Evolutionary conservation across 2,888 invertebrate species (phyloP).

Genomic region (Teleiodes luculella): DNA sequence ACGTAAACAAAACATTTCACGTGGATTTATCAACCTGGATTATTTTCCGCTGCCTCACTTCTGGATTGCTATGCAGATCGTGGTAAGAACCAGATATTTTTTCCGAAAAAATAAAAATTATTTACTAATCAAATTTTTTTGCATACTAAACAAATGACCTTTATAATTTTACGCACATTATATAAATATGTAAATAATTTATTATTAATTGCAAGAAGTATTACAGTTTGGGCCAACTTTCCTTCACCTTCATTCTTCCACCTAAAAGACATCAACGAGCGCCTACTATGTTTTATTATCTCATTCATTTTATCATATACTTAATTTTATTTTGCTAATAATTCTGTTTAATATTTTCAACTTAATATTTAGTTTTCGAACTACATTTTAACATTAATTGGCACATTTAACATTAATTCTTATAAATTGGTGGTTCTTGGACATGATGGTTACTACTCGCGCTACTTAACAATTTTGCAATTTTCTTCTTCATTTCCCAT

Average conservation of each 20-base stretch:
- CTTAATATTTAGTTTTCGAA: too few species aligned
- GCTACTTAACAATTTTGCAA: too few species aligned
- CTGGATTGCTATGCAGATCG: conserved; percentile 48
- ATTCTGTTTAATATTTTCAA: too few species aligned
- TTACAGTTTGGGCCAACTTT: background rate
- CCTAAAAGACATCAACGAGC: conserved; percentile 75
- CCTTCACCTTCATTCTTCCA: conserved; percentile 23
- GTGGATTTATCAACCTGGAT: conserved; percentile 62
- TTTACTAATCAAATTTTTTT: conserved; percentile 2
- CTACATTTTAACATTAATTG: too few species aligned
- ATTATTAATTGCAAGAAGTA: background rate
- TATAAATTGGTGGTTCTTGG: too few species aligned
- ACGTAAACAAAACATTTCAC: conserved; percentile 49
- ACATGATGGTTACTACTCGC: too few species aligned
- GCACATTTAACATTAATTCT: too few species aligned
- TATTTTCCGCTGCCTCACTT: conserved; percentile 37
- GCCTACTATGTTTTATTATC: conserved; percentile 18
- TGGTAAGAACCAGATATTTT: conserved; percentile 50
- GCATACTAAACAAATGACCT: too few species aligned
- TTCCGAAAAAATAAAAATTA: background rate
- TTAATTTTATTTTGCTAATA: background rate
- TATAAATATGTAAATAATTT: too few species aligned
- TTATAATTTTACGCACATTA: too few species aligned
- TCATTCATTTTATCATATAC: background rate
- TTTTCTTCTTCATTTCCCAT: too few species aligned